Evolutionary conservation across 2,113 vertebrate species (phyloP), one percentile per base, ranked within the genome.

Genomic region (Sciurus niger): DNA sequence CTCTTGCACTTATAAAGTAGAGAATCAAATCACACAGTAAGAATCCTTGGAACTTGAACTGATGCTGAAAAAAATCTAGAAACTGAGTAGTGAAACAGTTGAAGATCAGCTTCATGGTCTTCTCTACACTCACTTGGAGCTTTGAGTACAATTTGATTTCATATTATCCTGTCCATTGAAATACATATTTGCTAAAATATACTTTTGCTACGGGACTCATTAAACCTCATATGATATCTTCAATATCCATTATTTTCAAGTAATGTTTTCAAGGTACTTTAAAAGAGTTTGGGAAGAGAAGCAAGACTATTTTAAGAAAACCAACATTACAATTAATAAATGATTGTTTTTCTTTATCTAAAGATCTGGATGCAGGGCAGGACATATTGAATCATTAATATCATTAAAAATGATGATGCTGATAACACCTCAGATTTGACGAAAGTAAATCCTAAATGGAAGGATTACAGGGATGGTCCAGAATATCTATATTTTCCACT

Each of bases 1-100:
- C 89, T 77, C n/a, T 65, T 89, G n/a, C 0, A 65, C 51, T 92
- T 77, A 84, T 68, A 89, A 93, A 92, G 60, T 18, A 91, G 74
- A 96, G 85, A 96, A 80, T 55, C 34, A 43, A 92, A 90, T 58
- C 55, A 8, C 25, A 28, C 9, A 37, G 28, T n/a, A 82, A 72
- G 43, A 34, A 37, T 83, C 43, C 34, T 84, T 67, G 55, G 65
- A 58, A 34, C 58, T 55, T 60, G 63, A 84, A 13, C 9, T 14
- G 11, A 53, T n/a, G 16, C 68, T 73, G 20, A 24, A 48, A 94
- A 88, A 96, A 84, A 74, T 79, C 43, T 92, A 95, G 67, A 83
- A 93, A 95, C 20, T 40, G 85, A 95, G 13, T 65, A 73, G 53
- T 40, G 40, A 40, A 40, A 40, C 40, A 40, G 28, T 58, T 58